phyloP scores from a whole-genome alignment of 2,113 vertebrate genomes.

The Siphamia tubifer region DNA sequence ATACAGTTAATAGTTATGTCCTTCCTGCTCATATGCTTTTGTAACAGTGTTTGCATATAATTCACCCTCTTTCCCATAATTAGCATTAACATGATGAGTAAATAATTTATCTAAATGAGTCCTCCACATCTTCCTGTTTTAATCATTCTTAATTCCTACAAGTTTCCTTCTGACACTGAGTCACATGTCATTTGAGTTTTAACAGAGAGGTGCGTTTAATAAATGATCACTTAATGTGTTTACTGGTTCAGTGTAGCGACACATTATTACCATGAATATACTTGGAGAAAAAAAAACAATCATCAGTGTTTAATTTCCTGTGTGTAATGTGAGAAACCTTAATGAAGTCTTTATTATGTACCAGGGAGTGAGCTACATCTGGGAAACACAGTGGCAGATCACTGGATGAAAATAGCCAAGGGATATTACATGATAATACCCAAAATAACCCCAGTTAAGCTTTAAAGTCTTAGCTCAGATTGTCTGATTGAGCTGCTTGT shows the following conservation, averaged over 20 bases:
- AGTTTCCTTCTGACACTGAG: not conserved
- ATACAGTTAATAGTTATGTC: too few relatives aligned
- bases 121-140: too few relatives aligned
- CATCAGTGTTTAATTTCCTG: not conserved
- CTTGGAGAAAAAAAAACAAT: not conserved
- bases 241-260: not conserved
- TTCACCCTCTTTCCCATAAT: too few relatives aligned
- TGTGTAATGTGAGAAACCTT: conserved; percentile 5
- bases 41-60: too few relatives aligned
- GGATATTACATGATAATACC: conserved; percentile 44
- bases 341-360: conserved; percentile 39
- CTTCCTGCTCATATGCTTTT: too few relatives aligned
- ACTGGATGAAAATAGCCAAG: conserved; percentile 39
- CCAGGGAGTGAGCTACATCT: conserved; percentile 25
- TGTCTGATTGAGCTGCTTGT: conserved; percentile 57
- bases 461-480: conserved; percentile 62
- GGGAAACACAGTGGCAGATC: conserved; percentile 41
- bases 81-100: too few relatives aligned
- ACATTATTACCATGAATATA: not conserved
- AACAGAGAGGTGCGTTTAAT: not conserved
- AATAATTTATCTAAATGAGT: too few relatives aligned
- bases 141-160: too few relatives aligned
- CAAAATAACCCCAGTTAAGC: conserved; percentile 65
- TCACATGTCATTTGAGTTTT: not conserved
- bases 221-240: not conserved